Conservation (phyloP, 2,888 invertebrate genomes). For the Enoplolaimus lenunculus region DNA sequence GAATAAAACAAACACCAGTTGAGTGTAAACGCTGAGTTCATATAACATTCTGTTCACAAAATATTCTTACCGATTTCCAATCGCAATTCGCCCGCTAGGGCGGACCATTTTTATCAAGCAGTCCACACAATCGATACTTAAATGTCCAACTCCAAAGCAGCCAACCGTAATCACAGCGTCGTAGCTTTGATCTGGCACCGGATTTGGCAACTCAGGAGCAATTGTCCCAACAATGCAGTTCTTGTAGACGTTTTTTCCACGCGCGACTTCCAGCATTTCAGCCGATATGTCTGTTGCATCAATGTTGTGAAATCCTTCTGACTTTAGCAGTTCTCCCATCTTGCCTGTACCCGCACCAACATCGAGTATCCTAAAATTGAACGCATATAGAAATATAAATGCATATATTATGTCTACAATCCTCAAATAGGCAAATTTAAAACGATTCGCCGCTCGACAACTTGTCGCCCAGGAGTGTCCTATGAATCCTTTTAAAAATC, state of each 20-base stretch:
- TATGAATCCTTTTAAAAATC: no score
- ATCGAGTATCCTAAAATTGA: constrained; percentile 16
- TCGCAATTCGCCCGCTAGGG: not conserved
- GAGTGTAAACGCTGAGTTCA: no score
- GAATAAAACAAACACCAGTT: no score
- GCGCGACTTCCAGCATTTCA: constrained; percentile 8
- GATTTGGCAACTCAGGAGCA: not conserved
- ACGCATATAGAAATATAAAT: no score
- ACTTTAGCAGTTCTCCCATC: not conserved
- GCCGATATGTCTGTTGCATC: not conserved
- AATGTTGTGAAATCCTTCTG: not conserved
- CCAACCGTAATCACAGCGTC: constrained; percentile 3
- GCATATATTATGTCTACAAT: no score
- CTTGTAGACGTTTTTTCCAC: not conserved
- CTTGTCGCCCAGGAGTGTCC: no score
- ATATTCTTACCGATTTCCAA: not conserved
- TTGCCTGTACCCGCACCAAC: constrained; percentile 9
- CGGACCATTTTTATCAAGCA: not conserved
- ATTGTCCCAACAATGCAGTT: not conserved
- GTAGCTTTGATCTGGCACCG: not conserved
- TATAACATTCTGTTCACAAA: not conserved
- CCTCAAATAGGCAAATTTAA: no score
- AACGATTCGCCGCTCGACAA: no score
- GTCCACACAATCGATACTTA: not conserved
- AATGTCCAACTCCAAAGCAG: not conserved